Evolutionary conservation across 2,888 invertebrate genomes (phyloP).

Genomic region (Ormia ochracea): DNA sequence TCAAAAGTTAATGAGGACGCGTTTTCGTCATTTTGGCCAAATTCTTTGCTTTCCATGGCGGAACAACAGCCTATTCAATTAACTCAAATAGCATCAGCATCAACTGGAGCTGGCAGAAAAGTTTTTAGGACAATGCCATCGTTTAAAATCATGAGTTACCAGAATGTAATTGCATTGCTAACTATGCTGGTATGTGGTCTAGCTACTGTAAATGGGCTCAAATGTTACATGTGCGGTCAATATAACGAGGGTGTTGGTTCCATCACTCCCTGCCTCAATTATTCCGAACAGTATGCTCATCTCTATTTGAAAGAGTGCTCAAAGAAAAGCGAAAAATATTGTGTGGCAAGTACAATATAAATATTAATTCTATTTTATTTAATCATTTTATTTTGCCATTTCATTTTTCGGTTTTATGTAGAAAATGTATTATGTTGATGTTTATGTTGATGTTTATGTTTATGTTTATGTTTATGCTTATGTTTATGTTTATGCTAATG

Average conservation of each 20-base stretch:
- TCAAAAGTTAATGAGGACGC: conserved; percentile 23
- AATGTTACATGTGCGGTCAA: conserved; percentile 88
- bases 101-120: conserved; percentile 23
- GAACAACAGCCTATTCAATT: conserved; percentile 8
- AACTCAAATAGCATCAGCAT: conserved; percentile 34
- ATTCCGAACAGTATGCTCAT: conserved; percentile 80
- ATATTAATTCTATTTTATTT: not conserved
- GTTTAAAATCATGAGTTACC: conserved; percentile 64
- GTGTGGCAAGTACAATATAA: conserved; percentile 84
- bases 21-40: not conserved
- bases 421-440: too few species aligned
- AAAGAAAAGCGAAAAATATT: conserved; percentile 80
- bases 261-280: conserved; percentile 89
- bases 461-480: too few species aligned
- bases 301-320: conserved; percentile 84
- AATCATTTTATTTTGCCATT: not conserved
- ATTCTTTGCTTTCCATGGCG: conserved; percentile 30
- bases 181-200: conserved; percentile 70
- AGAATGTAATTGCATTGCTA: conserved; percentile 66
- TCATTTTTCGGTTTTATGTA: too few species aligned
- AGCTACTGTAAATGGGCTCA: conserved; percentile 73
- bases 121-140: conserved; percentile 42
- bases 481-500: too few species aligned
- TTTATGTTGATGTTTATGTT: too few species aligned
- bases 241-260: conserved; percentile 91